Base-by-base conservation (phyloP, 2,888 invertebrate species). In the Norana najaformis region DNA sequence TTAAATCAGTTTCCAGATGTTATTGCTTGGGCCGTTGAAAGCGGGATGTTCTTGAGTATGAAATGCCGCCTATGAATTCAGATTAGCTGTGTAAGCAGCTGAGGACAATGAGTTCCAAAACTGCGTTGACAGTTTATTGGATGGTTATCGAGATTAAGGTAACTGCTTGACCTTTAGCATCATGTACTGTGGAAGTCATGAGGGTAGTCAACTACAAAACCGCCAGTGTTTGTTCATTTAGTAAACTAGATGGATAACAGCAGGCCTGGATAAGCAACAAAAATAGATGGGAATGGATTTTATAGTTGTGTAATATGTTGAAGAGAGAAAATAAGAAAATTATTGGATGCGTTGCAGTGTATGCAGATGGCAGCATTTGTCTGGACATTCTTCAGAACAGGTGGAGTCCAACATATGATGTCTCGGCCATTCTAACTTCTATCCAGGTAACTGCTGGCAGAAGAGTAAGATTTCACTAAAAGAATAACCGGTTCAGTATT, bases 321-420 rank as follows among this genome's bases (percentile, higher is more conserved):
- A 69, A 69, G n/a, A 8, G 47, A 47, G 23, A 47, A 47, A 23
- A 23, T 47, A 47, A 23, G 0, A 6, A n/a, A 69, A 69, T 69
- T 6, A 69, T n/a, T 69, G 69, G 69, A 69, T 41, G 39, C 20
- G 23, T 41, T 88, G 34, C 93, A 95, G 99, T 99, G 90, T 99
- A 99, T 95, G 99, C 99, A 91, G 99, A 99, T 96, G 99, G 99
- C 94, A 98, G 98, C 93, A 99, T 99, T 95, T 99, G 99, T 96
- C 96, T 99, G 96, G 99, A 99, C 95, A 99, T 99, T 95, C 96
- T 99, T 95, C 99, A 99, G 96, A 99, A 99, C 95, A 97, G 99
- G 96, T 99, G 99, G 99, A 98, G 98, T 95, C 99, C 99, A 93
- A 99, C 99, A 93, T 99, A 99, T 95, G 99, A 99, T 96, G 99